phyloP scores from a whole-genome alignment of 1,140 invertebrate species.

The Leptinotarsa lineolata region DNA sequence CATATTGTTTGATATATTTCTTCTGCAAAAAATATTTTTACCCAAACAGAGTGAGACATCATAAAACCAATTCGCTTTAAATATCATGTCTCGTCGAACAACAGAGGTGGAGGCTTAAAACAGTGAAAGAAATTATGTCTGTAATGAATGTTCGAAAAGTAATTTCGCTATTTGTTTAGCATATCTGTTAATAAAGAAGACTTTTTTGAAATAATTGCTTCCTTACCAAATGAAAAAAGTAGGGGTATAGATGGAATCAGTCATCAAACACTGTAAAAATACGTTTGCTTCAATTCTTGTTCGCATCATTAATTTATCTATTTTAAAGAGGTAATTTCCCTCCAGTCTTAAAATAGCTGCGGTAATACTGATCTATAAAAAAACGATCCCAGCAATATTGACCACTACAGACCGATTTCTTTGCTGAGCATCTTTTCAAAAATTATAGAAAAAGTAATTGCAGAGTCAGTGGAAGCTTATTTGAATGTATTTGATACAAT shows the following conservation, averaged over 20 bases:
- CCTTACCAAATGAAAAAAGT: background rate
- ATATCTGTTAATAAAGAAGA: too few relatives aligned
- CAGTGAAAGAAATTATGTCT: too few relatives aligned
- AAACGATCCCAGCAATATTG: background rate
- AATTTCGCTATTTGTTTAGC: too few relatives aligned
- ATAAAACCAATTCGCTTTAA: too few relatives aligned
- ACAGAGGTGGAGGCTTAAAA: too few relatives aligned
- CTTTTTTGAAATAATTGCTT: background rate
- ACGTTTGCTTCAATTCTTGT: too few relatives aligned
- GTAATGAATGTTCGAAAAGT: too few relatives aligned
- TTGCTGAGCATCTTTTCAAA: background rate
- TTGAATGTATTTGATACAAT: background rate
- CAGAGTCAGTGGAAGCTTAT: background rate
- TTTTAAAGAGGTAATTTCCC: background rate
- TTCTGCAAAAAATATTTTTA: too few relatives aligned
- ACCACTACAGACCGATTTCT: background rate
- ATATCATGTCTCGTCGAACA: too few relatives aligned
- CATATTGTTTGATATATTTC: too few relatives aligned
- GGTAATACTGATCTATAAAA: background rate
- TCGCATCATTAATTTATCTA: background rate
- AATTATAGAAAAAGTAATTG: background rate
- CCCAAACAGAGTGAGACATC: too few relatives aligned
- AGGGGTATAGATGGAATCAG: background rate
- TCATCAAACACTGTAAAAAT: background rate
- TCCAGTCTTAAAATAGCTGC: background rate